phyloP scores from a whole-genome alignment of 2,113 vertebrate species.

The Hemibagrus wyckioides region DNA sequence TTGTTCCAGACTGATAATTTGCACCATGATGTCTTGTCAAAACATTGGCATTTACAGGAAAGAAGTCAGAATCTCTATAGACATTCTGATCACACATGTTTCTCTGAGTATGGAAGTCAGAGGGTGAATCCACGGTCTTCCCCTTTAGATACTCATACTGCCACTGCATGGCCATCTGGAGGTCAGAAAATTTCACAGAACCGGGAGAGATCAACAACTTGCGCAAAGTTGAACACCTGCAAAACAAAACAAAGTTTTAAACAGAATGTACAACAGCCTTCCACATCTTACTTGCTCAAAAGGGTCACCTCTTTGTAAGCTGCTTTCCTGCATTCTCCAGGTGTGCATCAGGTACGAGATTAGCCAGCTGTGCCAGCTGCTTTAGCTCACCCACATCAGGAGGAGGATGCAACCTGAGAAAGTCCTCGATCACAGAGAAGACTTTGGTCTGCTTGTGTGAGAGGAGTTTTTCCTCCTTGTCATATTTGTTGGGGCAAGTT shows the following conservation, averaged over 20 bases:
- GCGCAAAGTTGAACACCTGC: conserved; percentile 71
- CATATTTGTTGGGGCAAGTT: not conserved
- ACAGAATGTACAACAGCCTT: not conserved
- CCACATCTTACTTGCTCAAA: not conserved
- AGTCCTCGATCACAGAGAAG: conserved; percentile 46
- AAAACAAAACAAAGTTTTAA: not conserved
- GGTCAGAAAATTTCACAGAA: conserved; percentile 56
- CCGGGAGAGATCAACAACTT: conserved; percentile 64
- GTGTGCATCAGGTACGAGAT: conserved; percentile 56
- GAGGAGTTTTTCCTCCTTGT: not conserved
- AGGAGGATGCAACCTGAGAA: conserved; percentile 66
- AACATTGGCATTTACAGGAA: no score
- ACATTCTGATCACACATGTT: not conserved
- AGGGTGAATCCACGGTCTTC: not conserved
- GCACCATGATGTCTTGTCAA: not conserved
- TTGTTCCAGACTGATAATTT: conserved; percentile 36
- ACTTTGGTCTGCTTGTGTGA: conserved; percentile 29
- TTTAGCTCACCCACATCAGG: conserved; percentile 69
- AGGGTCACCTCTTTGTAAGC: conserved; percentile 67
- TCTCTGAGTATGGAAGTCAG: not conserved
- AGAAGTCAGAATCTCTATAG: not conserved
- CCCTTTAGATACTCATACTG: conserved; percentile 66
- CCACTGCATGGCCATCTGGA: conserved; percentile 74
- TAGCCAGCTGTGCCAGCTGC: conserved; percentile 66
- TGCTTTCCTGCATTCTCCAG: conserved; percentile 58